These are phyloP conservation scores for Cheilosia impressa DNA, from an alignment of 2,888 invertebrate species.

Conservation along the genomic window DNA sequence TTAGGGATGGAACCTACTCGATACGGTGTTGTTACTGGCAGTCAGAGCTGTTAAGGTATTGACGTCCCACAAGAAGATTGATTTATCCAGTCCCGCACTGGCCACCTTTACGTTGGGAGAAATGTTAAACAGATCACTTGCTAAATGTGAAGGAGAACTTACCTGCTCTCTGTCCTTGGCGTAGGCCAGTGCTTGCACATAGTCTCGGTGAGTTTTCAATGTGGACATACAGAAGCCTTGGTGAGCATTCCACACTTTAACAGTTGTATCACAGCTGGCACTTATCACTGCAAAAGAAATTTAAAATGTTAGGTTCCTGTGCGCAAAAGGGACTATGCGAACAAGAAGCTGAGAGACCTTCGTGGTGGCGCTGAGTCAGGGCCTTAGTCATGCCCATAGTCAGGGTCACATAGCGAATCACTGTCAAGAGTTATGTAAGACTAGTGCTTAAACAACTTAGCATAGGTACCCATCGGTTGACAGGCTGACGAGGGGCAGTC, in stretches of 20 bases:
- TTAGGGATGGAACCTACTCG: constrained; percentile 86
- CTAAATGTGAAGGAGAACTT: neutral
- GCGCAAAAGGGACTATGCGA: too few species aligned
- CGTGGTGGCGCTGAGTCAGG: too few species aligned
- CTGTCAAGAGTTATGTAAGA: too few species aligned
- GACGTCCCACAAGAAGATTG: constrained; percentile 99
- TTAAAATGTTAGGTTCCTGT: too few species aligned
- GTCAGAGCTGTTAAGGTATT: constrained; percentile 98
- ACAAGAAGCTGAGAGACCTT: too few species aligned
- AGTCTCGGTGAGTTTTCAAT: constrained; percentile 98
- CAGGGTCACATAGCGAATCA: too few species aligned
- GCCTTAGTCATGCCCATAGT: too few species aligned
- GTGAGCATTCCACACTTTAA: constrained; percentile 99
- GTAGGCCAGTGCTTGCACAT: constrained; percentile 98
- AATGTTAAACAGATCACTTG: neutral
- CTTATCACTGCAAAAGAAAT: constrained; percentile 91
- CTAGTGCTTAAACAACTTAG: too few species aligned
- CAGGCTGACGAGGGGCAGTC: too few species aligned
- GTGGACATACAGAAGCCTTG: constrained; percentile 99
- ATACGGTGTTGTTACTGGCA: constrained; percentile 99
- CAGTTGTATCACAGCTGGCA: constrained; percentile 99
- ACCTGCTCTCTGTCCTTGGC: constrained; percentile 97
- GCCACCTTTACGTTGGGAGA: constrained; percentile 85
- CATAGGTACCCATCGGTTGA: too few species aligned
- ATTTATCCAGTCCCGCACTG: constrained; percentile 97